A percentile compares a stretch with the other conserved stretches of the same genome.
Conservation (phyloP, 2,113 vertebrate species). For the Chlamydotis undulata region DNA sequence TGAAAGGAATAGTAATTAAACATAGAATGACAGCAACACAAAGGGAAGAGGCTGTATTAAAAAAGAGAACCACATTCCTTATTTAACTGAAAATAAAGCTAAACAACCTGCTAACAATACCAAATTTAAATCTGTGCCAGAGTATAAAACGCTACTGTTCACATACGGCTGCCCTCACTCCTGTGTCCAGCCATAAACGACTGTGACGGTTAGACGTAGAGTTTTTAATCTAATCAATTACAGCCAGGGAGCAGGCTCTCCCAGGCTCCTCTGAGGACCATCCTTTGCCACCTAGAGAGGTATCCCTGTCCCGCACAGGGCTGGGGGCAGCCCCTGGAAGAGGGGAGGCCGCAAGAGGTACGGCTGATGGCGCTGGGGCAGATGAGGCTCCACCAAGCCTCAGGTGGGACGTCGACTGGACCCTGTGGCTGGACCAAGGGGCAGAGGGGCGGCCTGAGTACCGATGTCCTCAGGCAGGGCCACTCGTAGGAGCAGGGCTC, state of each 20-base stretch:
- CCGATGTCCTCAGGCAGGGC: background rate
- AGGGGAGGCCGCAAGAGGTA: background rate
- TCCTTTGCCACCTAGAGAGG: background rate
- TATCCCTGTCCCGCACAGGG: rapidly evolving
- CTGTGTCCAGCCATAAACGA: background rate
- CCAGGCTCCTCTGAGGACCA: background rate
- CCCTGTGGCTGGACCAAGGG: background rate
- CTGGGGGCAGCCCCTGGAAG: background rate
- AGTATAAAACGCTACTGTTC: background rate
- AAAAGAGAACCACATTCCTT: background rate
- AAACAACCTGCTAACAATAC: background rate
- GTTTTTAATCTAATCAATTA: background rate
- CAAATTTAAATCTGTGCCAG: background rate
- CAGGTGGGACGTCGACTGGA: background rate
- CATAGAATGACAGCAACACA: background rate
- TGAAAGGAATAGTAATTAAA: background rate
- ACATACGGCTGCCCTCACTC: background rate
- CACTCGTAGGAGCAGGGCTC: rapidly evolving
- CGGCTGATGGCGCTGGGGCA: background rate
- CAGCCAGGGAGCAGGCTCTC: background rate
- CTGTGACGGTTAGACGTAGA: rapidly evolving
- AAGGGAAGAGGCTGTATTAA: background rate
- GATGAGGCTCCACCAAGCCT: background rate
- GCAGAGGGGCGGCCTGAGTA: background rate
- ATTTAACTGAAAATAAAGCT: background rate